A percentile compares a stretch with the other conserved stretches of the same genome.
Evolutionary conservation across 1,140 invertebrate species (phyloP).

Genomic region (Zaprionus nigranus): DNA sequence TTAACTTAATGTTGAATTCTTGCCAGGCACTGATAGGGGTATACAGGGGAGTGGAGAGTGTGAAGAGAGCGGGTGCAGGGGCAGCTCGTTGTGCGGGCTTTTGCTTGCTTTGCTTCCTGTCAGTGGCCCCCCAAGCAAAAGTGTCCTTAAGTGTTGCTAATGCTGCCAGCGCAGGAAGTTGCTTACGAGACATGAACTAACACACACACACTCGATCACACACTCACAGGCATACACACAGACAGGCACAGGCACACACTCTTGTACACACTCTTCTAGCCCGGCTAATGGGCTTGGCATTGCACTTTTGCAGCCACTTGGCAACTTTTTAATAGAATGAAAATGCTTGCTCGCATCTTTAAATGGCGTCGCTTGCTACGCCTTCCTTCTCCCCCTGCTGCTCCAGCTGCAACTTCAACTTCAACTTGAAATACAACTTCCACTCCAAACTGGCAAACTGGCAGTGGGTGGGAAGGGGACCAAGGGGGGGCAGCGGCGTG

Average conservation of each 20-base stretch:
- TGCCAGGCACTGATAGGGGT: constrained; percentile 10
- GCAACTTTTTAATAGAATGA: constrained; percentile 81
- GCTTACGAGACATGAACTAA: constrained; percentile 67
- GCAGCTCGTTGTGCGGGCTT: constrained; percentile 19
- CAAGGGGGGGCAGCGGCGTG: constrained; percentile 23
- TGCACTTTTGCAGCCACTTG: constrained; percentile 70
- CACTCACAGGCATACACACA: constrained; percentile 16
- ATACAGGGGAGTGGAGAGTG: no score
- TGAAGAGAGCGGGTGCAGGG: not conserved
- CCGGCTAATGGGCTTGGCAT: constrained; percentile 66
- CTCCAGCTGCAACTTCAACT: constrained; percentile 46
- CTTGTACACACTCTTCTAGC: not conserved
- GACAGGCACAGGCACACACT: constrained; percentile 32
- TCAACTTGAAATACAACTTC: constrained; percentile 23
- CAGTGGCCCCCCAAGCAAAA: constrained; percentile 56
- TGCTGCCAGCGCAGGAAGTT: constrained; percentile 69
- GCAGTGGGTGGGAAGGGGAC: not conserved
- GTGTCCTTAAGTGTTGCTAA: constrained; percentile 80
- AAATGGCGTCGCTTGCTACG: constrained; percentile 18
- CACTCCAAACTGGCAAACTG: constrained; percentile 12
- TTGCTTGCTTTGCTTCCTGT: constrained; percentile 75
- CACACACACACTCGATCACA: constrained; percentile 11
- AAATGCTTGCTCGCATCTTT: constrained; percentile 62
- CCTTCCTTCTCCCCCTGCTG: not conserved
- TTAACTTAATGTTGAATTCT: constrained; percentile 75